Evolutionary conservation across 1,140 invertebrate species (phyloP).

Genomic region (Vollenhovia emeryi): DNA sequence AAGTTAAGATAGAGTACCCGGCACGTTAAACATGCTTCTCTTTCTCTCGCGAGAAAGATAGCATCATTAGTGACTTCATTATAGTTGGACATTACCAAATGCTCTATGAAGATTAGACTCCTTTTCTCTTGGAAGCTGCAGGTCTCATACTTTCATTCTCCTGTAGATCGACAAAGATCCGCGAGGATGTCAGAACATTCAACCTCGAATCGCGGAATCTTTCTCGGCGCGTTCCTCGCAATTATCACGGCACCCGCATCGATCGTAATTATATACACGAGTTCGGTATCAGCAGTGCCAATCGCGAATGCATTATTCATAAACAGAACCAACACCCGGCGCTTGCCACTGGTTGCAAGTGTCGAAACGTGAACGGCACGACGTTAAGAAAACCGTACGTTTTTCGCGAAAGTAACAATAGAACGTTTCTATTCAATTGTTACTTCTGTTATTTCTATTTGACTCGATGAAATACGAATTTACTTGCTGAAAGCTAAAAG

Average conservation of each 20-base stretch:
- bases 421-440: background rate
- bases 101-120: background rate
- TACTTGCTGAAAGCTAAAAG: background rate
- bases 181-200: conserved; percentile 1
- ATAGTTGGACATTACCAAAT: background rate
- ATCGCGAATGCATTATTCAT: conserved; percentile 82
- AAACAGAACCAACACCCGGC: conserved; percentile 70
- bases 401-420: background rate
- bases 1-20: background rate
- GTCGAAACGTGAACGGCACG: background rate
- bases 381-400: background rate
- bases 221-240: conserved; percentile 60
- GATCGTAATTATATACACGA: conserved; percentile 76
- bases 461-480: background rate
- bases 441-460: too few species aligned
- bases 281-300: conserved; percentile 73
- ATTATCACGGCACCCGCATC: conserved; percentile 73
- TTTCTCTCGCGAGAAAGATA: background rate
- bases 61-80: background rate
- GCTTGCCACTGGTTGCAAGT: conserved; percentile 36
- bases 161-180: conserved; percentile 19
- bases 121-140: background rate
- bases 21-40: background rate
- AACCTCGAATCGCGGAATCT: conserved; percentile 54
- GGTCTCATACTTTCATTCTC: background rate